Evolutionary conservation across 2,113 vertebrate species (phyloP).

Genomic region (Maccullochella peelii): DNA sequence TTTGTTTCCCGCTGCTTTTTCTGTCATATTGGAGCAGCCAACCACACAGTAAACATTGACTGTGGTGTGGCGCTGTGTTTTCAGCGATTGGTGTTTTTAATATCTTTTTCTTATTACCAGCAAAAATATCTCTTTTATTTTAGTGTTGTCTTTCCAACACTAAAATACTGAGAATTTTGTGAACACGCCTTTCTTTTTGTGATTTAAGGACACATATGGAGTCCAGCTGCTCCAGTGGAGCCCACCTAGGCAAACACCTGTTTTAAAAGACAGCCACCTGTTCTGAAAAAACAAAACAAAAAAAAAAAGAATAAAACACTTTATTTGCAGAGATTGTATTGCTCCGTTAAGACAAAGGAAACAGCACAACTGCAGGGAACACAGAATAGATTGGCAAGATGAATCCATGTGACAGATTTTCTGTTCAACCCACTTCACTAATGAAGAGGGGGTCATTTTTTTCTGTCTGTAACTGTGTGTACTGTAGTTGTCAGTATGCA

Average conservation of each 20-base stretch:
- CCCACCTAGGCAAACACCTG: slow-evolving; percentile 11
- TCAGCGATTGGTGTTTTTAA: background rate
- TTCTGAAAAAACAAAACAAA: background rate
- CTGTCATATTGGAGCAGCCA: background rate
- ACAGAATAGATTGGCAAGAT: background rate
- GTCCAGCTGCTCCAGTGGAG: slow-evolving; percentile 3
- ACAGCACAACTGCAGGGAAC: background rate
- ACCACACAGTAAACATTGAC: background rate
- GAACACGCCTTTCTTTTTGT: too few species aligned
- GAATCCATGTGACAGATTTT: background rate
- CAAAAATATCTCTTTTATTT: too few species aligned
- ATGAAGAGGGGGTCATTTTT: background rate
- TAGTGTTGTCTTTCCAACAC: too few species aligned
- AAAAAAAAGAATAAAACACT: background rate
- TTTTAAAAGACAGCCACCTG: background rate
- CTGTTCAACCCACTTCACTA: background rate
- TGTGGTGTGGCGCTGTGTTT: background rate
- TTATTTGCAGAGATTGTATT: background rate
- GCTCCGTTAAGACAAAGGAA: background rate
- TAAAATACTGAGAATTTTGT: too few species aligned
- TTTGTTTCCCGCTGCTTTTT: background rate
- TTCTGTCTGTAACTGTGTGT: background rate
- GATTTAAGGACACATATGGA: too few species aligned
- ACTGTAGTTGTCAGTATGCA: background rate
- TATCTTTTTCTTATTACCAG: background rate